A percentile compares a stretch with the other conserved stretches of the same genome.
Conservation (phyloP, 2,888 invertebrate species). For the Geophilus truncorum region DNA sequence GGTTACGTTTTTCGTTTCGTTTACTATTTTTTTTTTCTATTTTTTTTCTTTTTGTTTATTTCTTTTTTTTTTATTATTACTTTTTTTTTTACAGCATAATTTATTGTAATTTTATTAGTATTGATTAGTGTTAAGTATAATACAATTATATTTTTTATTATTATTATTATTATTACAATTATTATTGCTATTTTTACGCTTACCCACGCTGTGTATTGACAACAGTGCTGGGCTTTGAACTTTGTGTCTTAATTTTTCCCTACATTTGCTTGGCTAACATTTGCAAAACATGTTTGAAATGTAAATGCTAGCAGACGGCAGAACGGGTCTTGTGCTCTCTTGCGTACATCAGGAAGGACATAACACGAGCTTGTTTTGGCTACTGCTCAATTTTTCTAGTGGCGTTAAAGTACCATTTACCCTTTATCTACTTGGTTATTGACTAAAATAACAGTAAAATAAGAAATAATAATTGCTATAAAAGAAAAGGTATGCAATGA, state of each 20-base stretch:
- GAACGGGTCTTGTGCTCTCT: neutral
- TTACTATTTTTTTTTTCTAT: too few species aligned
- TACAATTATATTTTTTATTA: neutral
- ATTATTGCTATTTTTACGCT: neutral
- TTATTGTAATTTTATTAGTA: neutral
- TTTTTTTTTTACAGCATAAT: neutral
- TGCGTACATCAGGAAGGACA: neutral
- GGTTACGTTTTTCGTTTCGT: too few species aligned
- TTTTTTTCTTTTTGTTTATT: neutral
- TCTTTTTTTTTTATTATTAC: neutral
- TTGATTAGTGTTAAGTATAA: neutral
- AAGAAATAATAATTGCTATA: neutral
- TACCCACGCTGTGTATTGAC: constrained; percentile 30
- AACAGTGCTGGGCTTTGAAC: constrained; percentile 29
- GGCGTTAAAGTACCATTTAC: neutral
- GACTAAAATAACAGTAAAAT: neutral
- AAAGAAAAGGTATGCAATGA: neutral
- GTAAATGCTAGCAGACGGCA: neutral
- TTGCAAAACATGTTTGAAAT: too few species aligned
- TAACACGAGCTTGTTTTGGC: neutral
- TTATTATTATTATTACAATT: neutral
- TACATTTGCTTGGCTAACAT: constrained; percentile 4
- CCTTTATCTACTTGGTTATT: neutral
- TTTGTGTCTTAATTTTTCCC: neutral
- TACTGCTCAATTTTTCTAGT: neutral